These are phyloP conservation scores for Cryptosula pallasiana DNA, from an alignment of 2,888 invertebrate species.

Conservation along the genomic window DNA sequence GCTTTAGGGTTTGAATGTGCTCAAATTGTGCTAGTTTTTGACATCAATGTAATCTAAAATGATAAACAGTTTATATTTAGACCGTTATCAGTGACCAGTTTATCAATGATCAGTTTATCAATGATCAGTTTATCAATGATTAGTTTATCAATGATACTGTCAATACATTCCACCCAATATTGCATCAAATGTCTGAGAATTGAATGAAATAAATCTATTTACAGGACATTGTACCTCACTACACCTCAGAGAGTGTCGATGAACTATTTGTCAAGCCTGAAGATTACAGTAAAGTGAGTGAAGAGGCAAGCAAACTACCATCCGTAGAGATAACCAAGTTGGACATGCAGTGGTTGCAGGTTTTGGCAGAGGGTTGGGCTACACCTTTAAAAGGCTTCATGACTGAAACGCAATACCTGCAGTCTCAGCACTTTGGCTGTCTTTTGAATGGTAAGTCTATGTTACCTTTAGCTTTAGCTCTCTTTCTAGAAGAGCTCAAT, in stretches of 20 bases:
- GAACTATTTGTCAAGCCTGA: conserved; percentile 74
- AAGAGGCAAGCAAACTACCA: conserved; percentile 71
- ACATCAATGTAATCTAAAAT: too few relatives aligned
- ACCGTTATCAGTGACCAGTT: too few relatives aligned
- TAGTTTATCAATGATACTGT: too few relatives aligned
- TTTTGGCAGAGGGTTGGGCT: conserved; percentile 96
- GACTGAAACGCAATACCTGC: conserved; percentile 89
- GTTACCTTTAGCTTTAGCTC: too few relatives aligned
- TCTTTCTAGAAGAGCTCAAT: too few relatives aligned
- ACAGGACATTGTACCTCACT: conserved; percentile 12
- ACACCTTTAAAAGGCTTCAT: conserved; percentile 93
- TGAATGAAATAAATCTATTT: background rate
- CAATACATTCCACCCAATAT: too few relatives aligned
- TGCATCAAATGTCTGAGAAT: too few relatives aligned
- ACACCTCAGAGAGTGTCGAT: background rate
- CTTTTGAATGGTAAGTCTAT: conserved; percentile 60
- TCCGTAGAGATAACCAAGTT: conserved; percentile 68
- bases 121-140: too few relatives aligned
- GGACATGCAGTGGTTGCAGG: conserved; percentile 91
- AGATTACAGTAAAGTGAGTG: conserved; percentile 62
- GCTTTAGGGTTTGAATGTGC: too few relatives aligned
- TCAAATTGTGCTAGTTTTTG: too few relatives aligned
- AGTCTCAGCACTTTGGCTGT: conserved; percentile 86
- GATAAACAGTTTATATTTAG: too few relatives aligned
- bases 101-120: too few relatives aligned